Evolutionary conservation across 2,113 vertebrate species (phyloP).

Genomic region (Nyctereutes procyonoides): DNA sequence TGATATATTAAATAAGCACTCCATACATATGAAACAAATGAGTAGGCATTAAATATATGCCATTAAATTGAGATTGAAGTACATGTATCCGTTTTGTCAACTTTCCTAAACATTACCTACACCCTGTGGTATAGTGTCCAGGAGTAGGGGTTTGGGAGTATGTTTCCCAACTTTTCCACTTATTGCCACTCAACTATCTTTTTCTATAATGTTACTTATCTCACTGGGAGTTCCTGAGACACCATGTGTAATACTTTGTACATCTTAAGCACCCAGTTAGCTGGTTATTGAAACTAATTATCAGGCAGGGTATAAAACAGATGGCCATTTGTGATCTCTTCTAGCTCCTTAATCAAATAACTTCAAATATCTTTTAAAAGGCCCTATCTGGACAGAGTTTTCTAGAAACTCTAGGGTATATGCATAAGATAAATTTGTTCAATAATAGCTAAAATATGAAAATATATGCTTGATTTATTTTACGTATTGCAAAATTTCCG

Average conservation of each 20-base stretch:
- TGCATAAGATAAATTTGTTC: background rate
- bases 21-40: background rate
- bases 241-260: background rate
- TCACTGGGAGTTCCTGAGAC: background rate
- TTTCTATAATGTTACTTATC: background rate
- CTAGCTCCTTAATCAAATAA: background rate
- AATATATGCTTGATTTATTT: background rate
- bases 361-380: background rate
- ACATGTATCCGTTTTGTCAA: background rate
- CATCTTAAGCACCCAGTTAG: background rate
- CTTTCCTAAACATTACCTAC: background rate
- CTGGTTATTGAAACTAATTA: background rate
- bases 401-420: background rate
- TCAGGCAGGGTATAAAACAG: background rate
- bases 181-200: background rate
- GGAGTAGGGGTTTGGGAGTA: background rate
- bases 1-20: background rate
- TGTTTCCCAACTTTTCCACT: background rate
- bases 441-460: constrained; percentile 4
- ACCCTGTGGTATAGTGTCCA: background rate
- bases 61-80: background rate
- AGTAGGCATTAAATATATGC: background rate
- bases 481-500: background rate
- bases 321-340: background rate
- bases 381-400: background rate